phyloP scores from a whole-genome alignment of 2,113 vertebrate species.

The Apodemus speciosus region DNA sequence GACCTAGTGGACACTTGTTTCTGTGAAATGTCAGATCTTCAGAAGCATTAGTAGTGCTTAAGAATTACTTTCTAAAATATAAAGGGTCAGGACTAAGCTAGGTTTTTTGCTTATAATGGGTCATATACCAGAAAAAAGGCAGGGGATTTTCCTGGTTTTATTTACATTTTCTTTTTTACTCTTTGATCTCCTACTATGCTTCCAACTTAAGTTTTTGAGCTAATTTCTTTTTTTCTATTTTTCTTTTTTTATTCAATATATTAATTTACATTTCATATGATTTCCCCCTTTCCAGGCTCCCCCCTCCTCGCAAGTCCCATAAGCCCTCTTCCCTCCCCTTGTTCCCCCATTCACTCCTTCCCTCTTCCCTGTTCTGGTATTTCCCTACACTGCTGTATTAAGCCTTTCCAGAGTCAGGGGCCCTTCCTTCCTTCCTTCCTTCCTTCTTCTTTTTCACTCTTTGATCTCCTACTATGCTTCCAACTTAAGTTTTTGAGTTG shows the following conservation, averaged over 20 bases:
- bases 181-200: not conserved
- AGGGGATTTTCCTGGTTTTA: not conserved
- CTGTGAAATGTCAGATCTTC: not conserved
- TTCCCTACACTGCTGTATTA: too few relatives aligned
- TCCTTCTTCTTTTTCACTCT: not conserved
- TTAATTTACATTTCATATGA: too few relatives aligned
- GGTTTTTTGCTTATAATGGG: not conserved
- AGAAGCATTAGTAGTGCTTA: not conserved
- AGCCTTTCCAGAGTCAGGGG: too few relatives aligned
- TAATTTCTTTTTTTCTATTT: too few relatives aligned
- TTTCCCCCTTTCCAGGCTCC: too few relatives aligned
- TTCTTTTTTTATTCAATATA: too few relatives aligned
- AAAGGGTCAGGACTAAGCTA: not conserved
- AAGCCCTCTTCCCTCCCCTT: too few relatives aligned
- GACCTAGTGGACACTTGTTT: not conserved
- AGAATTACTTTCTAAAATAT: constrained; percentile 2
- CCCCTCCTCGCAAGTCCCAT: too few relatives aligned
- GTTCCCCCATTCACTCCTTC: too few relatives aligned
- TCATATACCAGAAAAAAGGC: not conserved
- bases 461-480: not conserved
- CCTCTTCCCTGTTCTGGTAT: too few relatives aligned
- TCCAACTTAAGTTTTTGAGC: not conserved
- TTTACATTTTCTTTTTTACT: not conserved
- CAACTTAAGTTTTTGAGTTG: not conserved
- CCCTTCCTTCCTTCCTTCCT: too few relatives aligned